These are phyloP conservation scores for Beris chalybata DNA, from an alignment of 2,888 invertebrate species.

Conservation along the genomic window DNA sequence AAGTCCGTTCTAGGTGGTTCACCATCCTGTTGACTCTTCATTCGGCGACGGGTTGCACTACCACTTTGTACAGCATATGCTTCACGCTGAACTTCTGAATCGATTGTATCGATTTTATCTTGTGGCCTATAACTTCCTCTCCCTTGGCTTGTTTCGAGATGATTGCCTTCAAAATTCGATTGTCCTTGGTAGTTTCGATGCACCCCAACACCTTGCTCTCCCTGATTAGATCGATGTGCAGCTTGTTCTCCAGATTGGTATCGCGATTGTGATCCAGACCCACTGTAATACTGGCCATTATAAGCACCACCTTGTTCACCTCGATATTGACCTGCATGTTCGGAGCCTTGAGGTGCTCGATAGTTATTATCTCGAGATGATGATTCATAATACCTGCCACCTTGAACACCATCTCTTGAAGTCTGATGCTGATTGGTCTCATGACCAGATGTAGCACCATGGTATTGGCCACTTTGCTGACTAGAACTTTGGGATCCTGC, in stretches of 20 bases:
- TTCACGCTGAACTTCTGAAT: constrained; percentile 13
- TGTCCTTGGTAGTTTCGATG: not conserved
- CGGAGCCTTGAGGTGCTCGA: not conserved
- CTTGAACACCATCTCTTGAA: constrained; percentile 36
- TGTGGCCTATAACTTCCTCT: not conserved
- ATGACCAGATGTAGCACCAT: constrained; percentile 48
- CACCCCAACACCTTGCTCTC: constrained; percentile 35
- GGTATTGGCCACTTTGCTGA: constrained; percentile 35
- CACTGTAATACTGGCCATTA: not conserved
- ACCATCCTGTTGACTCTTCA: constrained; percentile 40
- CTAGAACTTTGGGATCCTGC: constrained; percentile 29
- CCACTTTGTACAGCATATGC: constrained; percentile 23
- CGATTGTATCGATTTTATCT: constrained; percentile 21
- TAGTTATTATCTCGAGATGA: not conserved
- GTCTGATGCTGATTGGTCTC: constrained; percentile 35
- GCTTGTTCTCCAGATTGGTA: constrained; percentile 11
- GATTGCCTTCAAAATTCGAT: constrained; percentile 15
- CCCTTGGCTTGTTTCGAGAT: not conserved
- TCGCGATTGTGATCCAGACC: not conserved
- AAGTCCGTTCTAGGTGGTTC: constrained; percentile 35
- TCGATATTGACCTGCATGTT: not conserved
- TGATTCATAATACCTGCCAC: not conserved
- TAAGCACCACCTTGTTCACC: not conserved
- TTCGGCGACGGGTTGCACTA: constrained; percentile 32
- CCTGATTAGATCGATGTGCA: constrained; percentile 2